Evolutionary conservation across 2,797 vertebrate genomes (phyloP), one percentile per base, ranked within the genome.

Genomic region (Oreochromis grahami): DNA sequence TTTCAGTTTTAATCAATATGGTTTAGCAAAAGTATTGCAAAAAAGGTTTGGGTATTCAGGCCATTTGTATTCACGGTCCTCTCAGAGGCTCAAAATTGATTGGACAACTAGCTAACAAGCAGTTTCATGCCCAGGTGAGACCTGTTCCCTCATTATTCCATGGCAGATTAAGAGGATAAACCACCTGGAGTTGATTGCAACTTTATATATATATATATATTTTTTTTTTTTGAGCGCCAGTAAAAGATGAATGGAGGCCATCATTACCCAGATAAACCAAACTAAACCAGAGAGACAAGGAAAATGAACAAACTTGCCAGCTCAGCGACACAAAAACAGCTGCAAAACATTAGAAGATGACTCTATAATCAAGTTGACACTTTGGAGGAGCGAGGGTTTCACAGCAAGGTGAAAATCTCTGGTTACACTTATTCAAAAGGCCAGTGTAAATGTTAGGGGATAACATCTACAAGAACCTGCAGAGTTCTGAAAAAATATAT

Each of bases 191-290:
- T 65, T 0, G 7, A 65, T 65, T 38, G 10, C 11, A 45, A 70
- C 8, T 17, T 3, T 8, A 24, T 24, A 24, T 24, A 24, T 24
- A 24, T 3, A 1, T 32, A 1, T n/a, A n/a, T n/a, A n/a, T n/a
- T n/a, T n/a, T 50, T 29, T 29, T 32, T 32, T 32, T 32, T 32
- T 32, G 29, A 32, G 29, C 5, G 0, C 26, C 65, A 70, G 55
- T 58, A 70, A 70, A 45, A 45, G 0, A 17, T 45, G 12, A 68
- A 68, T 14, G 65, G 17, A 45, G 21, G 21, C 38, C 38, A 45
- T 70, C 38, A 3, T 70, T 45, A 17, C 38, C 21, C 65, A 7
- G 38, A 45, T 26, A 26, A 6, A 26, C 21, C 8, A 70, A 70
- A 26, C 24, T 24, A 70, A 70, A 70, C 14, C 65, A 45, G 38